Evolutionary conservation across 1,140 invertebrate genomes (phyloP), one percentile per base, ranked within the genome.

Genomic region (Drosophila lacertosa): DNA sequence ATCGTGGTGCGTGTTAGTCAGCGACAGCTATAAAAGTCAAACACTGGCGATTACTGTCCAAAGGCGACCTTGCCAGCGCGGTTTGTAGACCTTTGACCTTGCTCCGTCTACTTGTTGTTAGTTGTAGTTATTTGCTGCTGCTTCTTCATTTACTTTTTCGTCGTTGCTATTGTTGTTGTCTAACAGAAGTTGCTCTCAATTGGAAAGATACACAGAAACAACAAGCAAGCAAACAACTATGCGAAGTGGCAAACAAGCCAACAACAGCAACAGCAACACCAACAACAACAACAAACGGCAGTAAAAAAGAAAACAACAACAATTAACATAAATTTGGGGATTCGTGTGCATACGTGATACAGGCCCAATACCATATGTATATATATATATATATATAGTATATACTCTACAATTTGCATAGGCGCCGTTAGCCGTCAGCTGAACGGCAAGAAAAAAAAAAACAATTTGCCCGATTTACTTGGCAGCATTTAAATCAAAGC

Each of bases 81-180:
- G 75, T 89, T 89, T 80, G 80, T 89, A 75, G 76, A 89, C 86
- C 84, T 89, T 89, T 89, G 83, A 89, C 84, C 84, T 89, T 89
- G 84, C 77, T 67, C 59, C 57, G 66, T 70, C 57, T 64, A 73
- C 42, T 65, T 76, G 59, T 65, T 44, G 68, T 77, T 77, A 66
- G 47, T 42, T 50, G 58, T 73, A 83, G 64, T 70, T 83, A 74
- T 70, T 50, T 55, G 54, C 63, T 60, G 42, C 55, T 62, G 50
- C 72, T 65, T 40, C 58, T 82, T 24, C 29, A 45, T 18, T 15
- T 69, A 29, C 48, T 82, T 45, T 40, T 74, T n/a, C n/a, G 26
- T 60, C 58, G 22, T 20, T 66, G 15, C 26, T 55, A 18, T 59
- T 55, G 35, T 59, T 77, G 48, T 65, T 53, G 48, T 65, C 22